Percentiles rank a stretch among this genome's conserved stretches.
phyloP scores from a whole-genome alignment of 2,113 vertebrate species.

The Cryptotis parvus region DNA sequence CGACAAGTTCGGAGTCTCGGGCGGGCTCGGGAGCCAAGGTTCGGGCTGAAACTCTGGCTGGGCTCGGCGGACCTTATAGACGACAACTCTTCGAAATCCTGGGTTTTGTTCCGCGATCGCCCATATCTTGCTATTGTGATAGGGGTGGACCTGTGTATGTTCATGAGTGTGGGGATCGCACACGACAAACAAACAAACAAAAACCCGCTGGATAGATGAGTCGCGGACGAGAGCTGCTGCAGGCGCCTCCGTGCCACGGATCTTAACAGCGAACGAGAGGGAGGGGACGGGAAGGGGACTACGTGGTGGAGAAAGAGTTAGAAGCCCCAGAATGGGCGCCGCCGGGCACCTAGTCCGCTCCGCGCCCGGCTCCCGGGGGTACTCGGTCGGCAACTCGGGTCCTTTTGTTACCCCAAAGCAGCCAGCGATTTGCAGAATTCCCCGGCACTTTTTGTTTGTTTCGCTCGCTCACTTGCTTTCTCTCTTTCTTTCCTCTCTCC shows the following conservation, averaged over 20 bases:
- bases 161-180: conserved; percentile 94
- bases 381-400: conserved; percentile 33
- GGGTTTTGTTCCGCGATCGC: conserved; percentile 98
- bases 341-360: conserved; percentile 54
- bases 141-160: conserved; percentile 99
- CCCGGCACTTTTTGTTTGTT: neutral
- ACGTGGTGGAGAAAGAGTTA: conserved; percentile 50
- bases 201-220: conserved; percentile 64
- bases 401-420: conserved; percentile 77
- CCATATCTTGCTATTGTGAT: conserved; percentile 99
- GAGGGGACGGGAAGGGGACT: conserved; percentile 44
- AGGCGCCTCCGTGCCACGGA: conserved; percentile 79
- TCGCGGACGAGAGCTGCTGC: conserved; percentile 83
- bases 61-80: conserved; percentile 96
- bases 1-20: conserved; percentile 98
- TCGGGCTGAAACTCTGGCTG: conserved; percentile 98
- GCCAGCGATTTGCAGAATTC: conserved; percentile 42
- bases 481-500: neutral
- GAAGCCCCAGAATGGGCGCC: conserved; percentile 43
- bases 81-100: conserved; percentile 97
- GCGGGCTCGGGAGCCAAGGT: conserved; percentile 99
- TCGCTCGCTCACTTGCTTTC: no score
- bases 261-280: neutral
- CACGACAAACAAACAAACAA: conserved; percentile 34
- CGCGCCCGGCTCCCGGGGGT: conserved; percentile 50